These are phyloP conservation scores for Stenopsyche tienmushanensis DNA, from an alignment of 1,140 invertebrate genomes.

Conservation along the genomic window DNA sequence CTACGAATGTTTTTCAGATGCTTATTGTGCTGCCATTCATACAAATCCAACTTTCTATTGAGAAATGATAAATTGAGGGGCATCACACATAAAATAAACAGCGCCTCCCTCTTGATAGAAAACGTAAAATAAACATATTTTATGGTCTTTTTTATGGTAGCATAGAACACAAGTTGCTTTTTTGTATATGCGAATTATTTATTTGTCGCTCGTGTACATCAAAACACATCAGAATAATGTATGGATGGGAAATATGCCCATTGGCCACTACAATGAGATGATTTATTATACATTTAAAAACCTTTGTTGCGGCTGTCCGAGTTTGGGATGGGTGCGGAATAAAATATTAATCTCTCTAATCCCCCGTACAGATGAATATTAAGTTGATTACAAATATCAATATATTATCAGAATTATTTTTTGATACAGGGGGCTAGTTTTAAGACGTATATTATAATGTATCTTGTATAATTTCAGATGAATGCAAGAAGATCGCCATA, in stretches of 20 bases:
- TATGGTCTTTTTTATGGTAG: background rate
- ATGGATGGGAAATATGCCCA: background rate
- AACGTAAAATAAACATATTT: conserved; percentile 2
- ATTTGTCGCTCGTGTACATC: background rate
- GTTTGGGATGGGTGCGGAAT: too few relatives aligned
- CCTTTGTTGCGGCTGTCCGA: too few relatives aligned
- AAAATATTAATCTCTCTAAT: too few relatives aligned
- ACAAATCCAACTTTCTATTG: conserved; percentile 6
- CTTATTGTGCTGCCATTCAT: conserved; percentile 1
- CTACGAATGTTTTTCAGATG: background rate
- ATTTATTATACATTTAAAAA: background rate
- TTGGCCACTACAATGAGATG: background rate
- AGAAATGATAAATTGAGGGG: conserved; percentile 1
- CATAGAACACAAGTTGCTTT: background rate
- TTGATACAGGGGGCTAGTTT: too few relatives aligned
- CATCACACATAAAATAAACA: background rate
- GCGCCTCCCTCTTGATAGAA: background rate
- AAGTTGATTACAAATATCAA: too few relatives aligned
- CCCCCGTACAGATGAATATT: too few relatives aligned
- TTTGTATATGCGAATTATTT: background rate
- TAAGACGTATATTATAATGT: too few relatives aligned
- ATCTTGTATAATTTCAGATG: too few relatives aligned
- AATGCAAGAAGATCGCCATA: too few relatives aligned
- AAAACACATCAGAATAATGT: too few relatives aligned
- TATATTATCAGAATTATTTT: too few relatives aligned